phyloP scores from a whole-genome alignment of 1,140 invertebrate genomes.

The Pachypsylla venusta region DNA sequence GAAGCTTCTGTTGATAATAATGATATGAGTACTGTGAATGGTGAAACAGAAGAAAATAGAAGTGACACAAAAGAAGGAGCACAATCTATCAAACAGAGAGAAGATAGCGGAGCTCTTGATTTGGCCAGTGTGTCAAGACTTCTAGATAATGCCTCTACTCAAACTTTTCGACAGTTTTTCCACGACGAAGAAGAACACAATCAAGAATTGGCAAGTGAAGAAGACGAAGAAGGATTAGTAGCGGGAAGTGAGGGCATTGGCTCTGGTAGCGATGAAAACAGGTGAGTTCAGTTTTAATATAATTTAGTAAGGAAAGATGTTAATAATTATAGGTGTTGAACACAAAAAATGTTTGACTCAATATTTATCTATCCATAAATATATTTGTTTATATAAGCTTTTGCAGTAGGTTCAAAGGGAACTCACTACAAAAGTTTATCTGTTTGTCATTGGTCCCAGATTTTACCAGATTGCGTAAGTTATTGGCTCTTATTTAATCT shows the following conservation, averaged over 20 bases:
- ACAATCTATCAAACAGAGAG: conserved; percentile 16
- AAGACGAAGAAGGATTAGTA: conserved; percentile 58
- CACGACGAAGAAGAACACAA: conserved; percentile 27
- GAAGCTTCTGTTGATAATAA: conserved; percentile 34
- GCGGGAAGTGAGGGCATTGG: conserved; percentile 59
- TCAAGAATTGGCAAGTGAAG: conserved; percentile 34
- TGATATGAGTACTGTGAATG: conserved; percentile 19
- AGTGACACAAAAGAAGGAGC: conserved; percentile 16
- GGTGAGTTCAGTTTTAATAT: conserved; percentile 35
- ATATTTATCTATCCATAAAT: conserved; percentile 12
- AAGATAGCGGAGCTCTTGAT: conserved; percentile 31
- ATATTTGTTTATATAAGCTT: conserved; percentile 20
- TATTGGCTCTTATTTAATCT: no score
- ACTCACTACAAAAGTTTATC: no score
- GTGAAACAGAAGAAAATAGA: conserved; percentile 15
- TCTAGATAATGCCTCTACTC: conserved; percentile 60
- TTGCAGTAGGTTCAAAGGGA: no score
- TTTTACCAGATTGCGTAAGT: no score
- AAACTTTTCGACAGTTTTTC: conserved; percentile 44
- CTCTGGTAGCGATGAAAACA: conserved; percentile 64
- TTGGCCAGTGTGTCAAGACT: conserved; percentile 59
- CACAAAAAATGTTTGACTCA: background rate
- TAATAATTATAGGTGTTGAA: background rate
- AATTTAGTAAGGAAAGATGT: background rate
- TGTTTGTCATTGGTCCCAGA: no score